Conservation (phyloP, 2,113 vertebrate species). For the Taxidea taxus region DNA sequence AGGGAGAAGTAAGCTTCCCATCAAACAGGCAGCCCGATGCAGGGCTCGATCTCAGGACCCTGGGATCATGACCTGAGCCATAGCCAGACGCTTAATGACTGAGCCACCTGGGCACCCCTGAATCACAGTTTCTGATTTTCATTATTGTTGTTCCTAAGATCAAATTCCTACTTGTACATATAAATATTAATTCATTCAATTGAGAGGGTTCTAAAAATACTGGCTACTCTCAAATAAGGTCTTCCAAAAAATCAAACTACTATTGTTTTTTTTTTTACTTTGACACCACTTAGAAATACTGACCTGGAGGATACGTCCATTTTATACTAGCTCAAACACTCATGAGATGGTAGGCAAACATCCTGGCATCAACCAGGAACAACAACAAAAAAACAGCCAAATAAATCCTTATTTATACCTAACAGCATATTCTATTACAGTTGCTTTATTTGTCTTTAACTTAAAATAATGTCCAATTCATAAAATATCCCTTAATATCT, state of each 20-base stretch:
- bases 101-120: too few relatives aligned
- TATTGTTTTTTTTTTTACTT: background rate
- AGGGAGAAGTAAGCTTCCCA: too few relatives aligned
- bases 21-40: too few relatives aligned
- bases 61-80: too few relatives aligned
- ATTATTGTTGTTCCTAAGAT: background rate
- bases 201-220: slow-evolving; percentile 15
- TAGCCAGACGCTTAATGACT: too few relatives aligned
- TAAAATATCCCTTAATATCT: background rate
- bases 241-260: background rate
- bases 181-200: slow-evolving; percentile 18
- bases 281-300: background rate
- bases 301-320: background rate
- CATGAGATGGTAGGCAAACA: background rate
- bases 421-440: background rate
- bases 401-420: background rate
- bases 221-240: background rate
- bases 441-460: slow-evolving; percentile 3
- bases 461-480: background rate
- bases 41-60: too few relatives aligned
- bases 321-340: slow-evolving; percentile 21
- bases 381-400: background rate
- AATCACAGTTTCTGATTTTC: background rate
- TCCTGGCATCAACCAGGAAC: background rate
- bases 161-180: background rate